Evolutionary conservation across 2,888 invertebrate species (phyloP).

Genomic region (Acronicta aceris): DNA sequence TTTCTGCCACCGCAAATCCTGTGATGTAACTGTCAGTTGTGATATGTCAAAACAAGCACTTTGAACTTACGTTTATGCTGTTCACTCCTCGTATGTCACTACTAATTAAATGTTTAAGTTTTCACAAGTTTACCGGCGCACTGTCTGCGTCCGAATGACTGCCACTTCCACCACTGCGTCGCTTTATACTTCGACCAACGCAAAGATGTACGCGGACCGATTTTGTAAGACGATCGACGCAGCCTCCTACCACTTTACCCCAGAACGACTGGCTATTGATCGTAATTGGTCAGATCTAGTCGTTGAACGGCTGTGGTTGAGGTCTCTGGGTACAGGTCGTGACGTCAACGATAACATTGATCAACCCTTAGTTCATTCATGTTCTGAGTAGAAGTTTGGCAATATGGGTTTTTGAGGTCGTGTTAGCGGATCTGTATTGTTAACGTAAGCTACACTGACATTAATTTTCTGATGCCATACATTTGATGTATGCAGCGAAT

Average conservation of each 20-base stretch:
- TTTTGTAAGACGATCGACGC: conserved; percentile 86
- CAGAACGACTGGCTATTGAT: conserved; percentile 38
- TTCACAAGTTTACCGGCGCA: conserved; percentile 83
- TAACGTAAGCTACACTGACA: conserved; percentile 48
- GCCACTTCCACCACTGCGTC: conserved; percentile 78
- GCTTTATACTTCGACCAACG: conserved; percentile 87
- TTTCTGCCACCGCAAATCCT: conserved; percentile 55
- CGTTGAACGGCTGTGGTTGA: conserved; percentile 13
- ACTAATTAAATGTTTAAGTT: conserved; percentile 65
- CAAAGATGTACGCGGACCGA: conserved; percentile 84
- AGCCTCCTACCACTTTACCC: conserved; percentile 77
- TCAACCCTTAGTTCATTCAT: conserved; percentile 85
- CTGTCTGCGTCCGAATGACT: conserved; percentile 86
- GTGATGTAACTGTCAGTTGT: conserved; percentile 15
- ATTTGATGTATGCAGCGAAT: conserved; percentile 38
- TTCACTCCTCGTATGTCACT: conserved; percentile 76
- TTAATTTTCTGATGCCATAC: conserved; percentile 43
- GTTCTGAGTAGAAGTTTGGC: conserved; percentile 81
- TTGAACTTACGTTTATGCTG: conserved; percentile 77
- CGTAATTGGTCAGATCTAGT: conserved; percentile 47
- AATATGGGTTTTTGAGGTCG: conserved; percentile 82
- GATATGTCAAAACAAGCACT: conserved; percentile 42
- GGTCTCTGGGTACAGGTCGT: conserved; percentile 73
- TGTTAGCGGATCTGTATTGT: conserved; percentile 75
- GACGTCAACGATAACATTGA: conserved; percentile 83